Evolutionary conservation across 1,140 invertebrate genomes (phyloP).

Genomic region (Agrilus planipennis): DNA sequence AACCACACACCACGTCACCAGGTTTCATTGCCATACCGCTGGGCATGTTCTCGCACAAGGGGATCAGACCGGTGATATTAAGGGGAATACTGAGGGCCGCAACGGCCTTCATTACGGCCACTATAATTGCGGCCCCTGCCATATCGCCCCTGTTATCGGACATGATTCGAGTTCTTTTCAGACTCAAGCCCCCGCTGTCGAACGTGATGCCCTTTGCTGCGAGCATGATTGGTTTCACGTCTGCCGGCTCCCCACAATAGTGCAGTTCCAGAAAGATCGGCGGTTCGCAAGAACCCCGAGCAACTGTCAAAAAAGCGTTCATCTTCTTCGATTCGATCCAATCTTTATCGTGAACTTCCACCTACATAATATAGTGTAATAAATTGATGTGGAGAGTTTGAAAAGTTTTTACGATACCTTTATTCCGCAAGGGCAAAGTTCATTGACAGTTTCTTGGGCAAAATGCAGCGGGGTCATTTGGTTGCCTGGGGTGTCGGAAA

Average conservation of each 20-base stretch:
- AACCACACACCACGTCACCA: constrained; percentile 59
- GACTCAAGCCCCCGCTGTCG: constrained; percentile 69
- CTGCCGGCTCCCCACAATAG: constrained; percentile 37
- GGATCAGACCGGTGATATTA: constrained; percentile 57
- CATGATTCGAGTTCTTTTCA: constrained; percentile 55
- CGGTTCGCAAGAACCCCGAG: constrained; percentile 54
- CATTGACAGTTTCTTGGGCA: constrained; percentile 45
- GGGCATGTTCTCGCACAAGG: constrained; percentile 64
- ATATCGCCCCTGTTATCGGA: constrained; percentile 69
- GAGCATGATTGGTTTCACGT: constrained; percentile 37
- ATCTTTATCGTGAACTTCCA: constrained; percentile 45
- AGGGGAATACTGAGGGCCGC: constrained; percentile 53
- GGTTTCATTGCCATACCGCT: constrained; percentile 59
- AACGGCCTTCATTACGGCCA: constrained; percentile 49
- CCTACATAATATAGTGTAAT: too few species aligned
- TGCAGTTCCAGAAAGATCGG: constrained; percentile 62
- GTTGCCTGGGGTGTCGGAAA: constrained; percentile 70
- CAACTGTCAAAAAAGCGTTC: constrained; percentile 57
- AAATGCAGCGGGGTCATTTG: constrained; percentile 68
- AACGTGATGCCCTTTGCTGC: constrained; percentile 66
- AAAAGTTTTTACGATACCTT: too few species aligned
- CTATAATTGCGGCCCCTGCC: constrained; percentile 70
- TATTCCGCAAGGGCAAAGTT: constrained; percentile 39
- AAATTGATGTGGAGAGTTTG: too few species aligned
- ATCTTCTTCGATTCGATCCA: constrained; percentile 62